Evolutionary conservation across 2,113 vertebrate genomes (phyloP), one percentile per base, ranked within the genome.

Genomic region (Thalassarche chlororhynchos): DNA sequence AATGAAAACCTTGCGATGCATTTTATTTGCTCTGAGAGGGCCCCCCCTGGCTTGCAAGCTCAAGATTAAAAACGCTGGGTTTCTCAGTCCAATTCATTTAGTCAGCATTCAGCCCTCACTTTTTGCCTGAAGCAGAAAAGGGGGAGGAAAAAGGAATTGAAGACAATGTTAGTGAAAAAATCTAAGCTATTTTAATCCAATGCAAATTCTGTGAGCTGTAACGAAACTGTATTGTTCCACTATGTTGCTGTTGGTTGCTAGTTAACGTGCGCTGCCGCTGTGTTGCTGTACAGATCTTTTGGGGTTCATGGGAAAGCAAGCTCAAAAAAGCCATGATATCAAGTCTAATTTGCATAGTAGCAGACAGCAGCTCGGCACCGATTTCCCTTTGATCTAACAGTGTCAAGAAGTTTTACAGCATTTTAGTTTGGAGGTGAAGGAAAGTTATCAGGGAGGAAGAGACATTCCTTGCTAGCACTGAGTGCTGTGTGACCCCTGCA

Each of bases 151-250:
- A 70, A 93, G 66, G 54, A 74, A 88, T 16, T 82, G 57, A 91
- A 97, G 51, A 90, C 65, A 93, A 84, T 28, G 46, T 49, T 80
- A 80, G 66, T 52, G 81, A 96, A 93, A 93, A 91, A 92, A 95
- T 83, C 16, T 29, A 28, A 94, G 54, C 81, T 95, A 96, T 97
- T 95, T 97, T 93, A 97, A 95, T 94, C 74, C 82, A 34, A 28
- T 82, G 91, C 87, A 92, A 93, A 95, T 89, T 76, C 51, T 82
- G 79, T 76, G 82, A 93, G 95, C 75, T 62, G 83, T 60, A 86
- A 76, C 4, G 65, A 95, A 92, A 64, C 78, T 2, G 31, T 24
- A 74, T 24, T 83, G 90, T 91, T 89, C 83, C 7, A 26, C 89
- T 91, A 2, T 32, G 90, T 40, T 94, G 88, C 75, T 89, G 66